phyloP scores from a whole-genome alignment of 2,888 invertebrate species.

The Noctua janthina region DNA sequence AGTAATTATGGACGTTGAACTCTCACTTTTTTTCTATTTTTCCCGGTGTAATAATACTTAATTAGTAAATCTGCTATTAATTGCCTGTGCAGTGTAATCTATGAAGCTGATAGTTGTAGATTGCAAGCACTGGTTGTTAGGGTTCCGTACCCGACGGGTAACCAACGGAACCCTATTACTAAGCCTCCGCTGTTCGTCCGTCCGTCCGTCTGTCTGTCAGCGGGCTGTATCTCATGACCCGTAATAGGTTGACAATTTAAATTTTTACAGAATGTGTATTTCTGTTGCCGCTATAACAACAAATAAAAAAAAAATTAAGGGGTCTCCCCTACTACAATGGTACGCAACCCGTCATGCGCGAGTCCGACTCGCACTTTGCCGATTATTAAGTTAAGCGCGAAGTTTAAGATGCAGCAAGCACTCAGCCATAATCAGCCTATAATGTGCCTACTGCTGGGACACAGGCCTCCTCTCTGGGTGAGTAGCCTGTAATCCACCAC shows the following conservation, averaged over 20 bases:
- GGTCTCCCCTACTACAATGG: too few species aligned
- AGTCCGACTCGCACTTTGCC: too few species aligned
- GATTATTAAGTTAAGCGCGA: not conserved
- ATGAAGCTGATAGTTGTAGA: slow-evolving; percentile 9
- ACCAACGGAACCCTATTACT: too few species aligned
- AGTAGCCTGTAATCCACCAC: not conserved
- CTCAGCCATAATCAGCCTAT: not conserved
- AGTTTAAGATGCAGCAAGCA: not conserved
- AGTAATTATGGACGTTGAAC: slow-evolving; percentile 60
- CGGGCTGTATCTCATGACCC: too few species aligned
- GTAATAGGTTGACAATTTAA: too few species aligned
- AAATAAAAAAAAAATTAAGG: too few species aligned
- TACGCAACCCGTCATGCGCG: too few species aligned
- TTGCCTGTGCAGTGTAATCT: slow-evolving; percentile 24
- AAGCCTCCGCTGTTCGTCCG: too few species aligned
- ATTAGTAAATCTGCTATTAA: slow-evolving; percentile 18
- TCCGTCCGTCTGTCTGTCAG: too few species aligned
- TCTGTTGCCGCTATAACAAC: too few species aligned
- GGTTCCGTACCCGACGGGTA: too few species aligned
- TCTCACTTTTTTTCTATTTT: slow-evolving; percentile 39
- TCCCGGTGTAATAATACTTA: slow-evolving; percentile 22
- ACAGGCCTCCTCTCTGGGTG: not conserved
- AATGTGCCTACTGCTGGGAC: not conserved
- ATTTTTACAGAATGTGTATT: too few species aligned
- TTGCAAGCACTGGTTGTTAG: not conserved